These are phyloP conservation scores for Drosophila sechellia DNA, from an alignment of 1,140 invertebrate species.

Conservation along the genomic window DNA sequence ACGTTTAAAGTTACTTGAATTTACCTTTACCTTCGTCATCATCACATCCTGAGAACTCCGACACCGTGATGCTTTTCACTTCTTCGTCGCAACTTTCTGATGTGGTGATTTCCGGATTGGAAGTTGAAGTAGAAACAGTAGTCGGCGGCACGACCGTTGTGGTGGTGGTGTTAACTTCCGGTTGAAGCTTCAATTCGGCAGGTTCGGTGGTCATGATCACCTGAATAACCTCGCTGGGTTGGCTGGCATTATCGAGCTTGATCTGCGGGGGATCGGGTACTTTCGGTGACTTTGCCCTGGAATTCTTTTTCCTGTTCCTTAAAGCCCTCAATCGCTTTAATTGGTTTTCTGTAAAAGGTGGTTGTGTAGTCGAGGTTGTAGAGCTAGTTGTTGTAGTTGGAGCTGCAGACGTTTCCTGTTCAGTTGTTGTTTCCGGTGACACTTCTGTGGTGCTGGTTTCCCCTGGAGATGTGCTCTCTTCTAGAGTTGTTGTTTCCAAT, in stretches of 20 bases:
- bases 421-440: constrained; percentile 1
- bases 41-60: constrained; percentile 7
- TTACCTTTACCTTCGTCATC: constrained; percentile 34
- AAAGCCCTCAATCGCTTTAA: constrained; percentile 15
- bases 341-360: background rate
- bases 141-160: constrained; percentile 14
- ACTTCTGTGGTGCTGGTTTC: constrained; percentile 7
- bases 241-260: constrained; percentile 55
- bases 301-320: constrained; percentile 4
- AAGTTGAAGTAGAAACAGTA: constrained; percentile 15
- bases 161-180: constrained; percentile 19
- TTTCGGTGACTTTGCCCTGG: background rate
- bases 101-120: constrained; percentile 34
- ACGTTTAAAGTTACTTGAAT: background rate
- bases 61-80: constrained; percentile 26
- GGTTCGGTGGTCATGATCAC: constrained; percentile 43
- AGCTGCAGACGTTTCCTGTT: constrained; percentile 1
- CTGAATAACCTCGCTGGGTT: constrained; percentile 55
- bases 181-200: constrained; percentile 10
- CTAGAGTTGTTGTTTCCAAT: constrained; percentile 8
- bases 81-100: constrained; percentile 31
- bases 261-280: constrained; percentile 60
- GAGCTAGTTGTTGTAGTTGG: constrained; percentile 1
- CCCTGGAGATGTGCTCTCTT: background rate
- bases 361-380: constrained; percentile 3